Evolutionary conservation across 92 coral and sea anemone species (phyloP), one percentile per base, ranked within the genome.

Genomic region (Zoanthus sansibaricus): DNA sequence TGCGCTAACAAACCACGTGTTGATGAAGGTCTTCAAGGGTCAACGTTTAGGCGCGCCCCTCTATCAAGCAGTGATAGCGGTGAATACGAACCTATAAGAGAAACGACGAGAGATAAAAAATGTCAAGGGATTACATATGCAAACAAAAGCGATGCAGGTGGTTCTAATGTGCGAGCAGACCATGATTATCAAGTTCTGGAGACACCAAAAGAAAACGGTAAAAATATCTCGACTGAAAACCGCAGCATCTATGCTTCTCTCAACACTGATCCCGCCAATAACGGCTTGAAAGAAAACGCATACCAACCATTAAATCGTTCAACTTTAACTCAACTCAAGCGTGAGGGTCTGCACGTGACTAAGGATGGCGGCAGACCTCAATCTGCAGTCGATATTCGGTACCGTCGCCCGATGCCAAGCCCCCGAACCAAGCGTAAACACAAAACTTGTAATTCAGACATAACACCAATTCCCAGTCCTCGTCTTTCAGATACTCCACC

Each of bases 331-430:
- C 75, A 80, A 44, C 72, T 42, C 44, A 48, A 61, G 6, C 32
- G 33, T 16, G 18, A 69, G 4, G 5, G 9, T 45, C 15, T 45
- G 47, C 33, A 2, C 3, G 7, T 47, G 18, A 13, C 14, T 15
- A 49, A 42, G 9, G 15, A 21, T 46, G 62, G 54, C 18, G 42
- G 67, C 25, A 76, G 62, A 3, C 70, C 75, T 13, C 85, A 4
- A 3, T 66, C 85, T 10, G 71, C 42, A 47, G 33, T 20, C 16
- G 73, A 80, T 44, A 30, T 80, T 7, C 51, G 58, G 44, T 58
- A 80, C 37, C 67, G 85, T 20, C 20, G 61, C 30, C 85, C 85
- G 16, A 33, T 67, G 21, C 85, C 85, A 51, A 80, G 75, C 75
- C 85, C 85, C 4, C 75, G 85, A 51, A 64, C 74, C 5, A 52